Evolutionary conservation across 2,888 invertebrate species (phyloP).

Genomic region (Xylophagus ater): DNA sequence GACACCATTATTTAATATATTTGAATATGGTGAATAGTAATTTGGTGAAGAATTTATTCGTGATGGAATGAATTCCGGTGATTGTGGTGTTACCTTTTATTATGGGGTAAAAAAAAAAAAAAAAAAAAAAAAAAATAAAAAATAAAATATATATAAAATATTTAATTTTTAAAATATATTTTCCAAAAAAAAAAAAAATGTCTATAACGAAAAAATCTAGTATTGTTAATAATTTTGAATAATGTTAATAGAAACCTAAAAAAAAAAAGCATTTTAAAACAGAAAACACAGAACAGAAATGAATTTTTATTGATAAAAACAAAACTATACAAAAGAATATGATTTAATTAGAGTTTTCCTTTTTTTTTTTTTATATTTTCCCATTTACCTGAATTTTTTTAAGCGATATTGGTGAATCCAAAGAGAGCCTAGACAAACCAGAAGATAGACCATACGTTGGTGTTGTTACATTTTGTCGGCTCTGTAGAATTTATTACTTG

Average conservation of each 20-base stretch:
- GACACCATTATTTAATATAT: constrained; percentile 32
- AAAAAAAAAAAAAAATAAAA: background rate
- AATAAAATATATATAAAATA: background rate
- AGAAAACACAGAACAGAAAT: too few relatives aligned
- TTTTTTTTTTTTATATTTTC: constrained; percentile 7
- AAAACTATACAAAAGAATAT: constrained; percentile 14
- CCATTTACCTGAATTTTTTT: constrained; percentile 38
- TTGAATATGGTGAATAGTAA: constrained; percentile 37
- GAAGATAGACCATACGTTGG: constrained; percentile 34
- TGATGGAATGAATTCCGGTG: constrained; percentile 45
- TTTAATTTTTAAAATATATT: background rate
- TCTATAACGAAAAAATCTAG: too few relatives aligned
- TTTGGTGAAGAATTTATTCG: constrained; percentile 36
- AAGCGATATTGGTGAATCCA: constrained; percentile 36
- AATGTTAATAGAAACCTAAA: too few relatives aligned
- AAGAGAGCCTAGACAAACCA: constrained; percentile 34
- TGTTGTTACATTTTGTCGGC: constrained; percentile 37
- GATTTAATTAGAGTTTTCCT: constrained; percentile 13
- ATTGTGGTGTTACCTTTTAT: constrained; percentile 44
- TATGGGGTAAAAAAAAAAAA: constrained; percentile 1
- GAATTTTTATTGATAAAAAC: constrained; percentile 16
- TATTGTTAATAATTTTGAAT: too few relatives aligned
- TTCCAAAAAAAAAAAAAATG: too few relatives aligned
- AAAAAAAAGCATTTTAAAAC: too few relatives aligned
- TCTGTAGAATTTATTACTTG: constrained; percentile 27